Evolutionary conservation across 1,140 invertebrate genomes (phyloP), one percentile per base, ranked within the genome.

Genomic region (Panulirus ornatus): DNA sequence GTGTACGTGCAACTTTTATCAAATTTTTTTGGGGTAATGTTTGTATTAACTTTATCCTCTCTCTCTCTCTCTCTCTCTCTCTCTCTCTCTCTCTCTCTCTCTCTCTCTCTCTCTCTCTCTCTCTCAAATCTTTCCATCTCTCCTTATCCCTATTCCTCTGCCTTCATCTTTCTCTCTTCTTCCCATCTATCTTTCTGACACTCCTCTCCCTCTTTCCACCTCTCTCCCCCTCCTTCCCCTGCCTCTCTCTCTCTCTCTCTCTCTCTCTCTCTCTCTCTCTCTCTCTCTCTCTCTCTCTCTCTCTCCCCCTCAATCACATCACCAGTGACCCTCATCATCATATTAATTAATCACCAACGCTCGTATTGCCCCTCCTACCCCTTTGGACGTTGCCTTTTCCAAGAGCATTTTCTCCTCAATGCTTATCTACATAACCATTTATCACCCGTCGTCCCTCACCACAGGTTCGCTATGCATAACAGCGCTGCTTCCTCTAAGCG

Each of bases 231-330:
- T 44, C 40, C 30, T 42, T 38, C 40, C 11, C 36, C 38, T 51
- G 14, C n/a, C 3, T 2, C n/a, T 16, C 63, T 22, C 14, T 44
- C 36, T 51, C 27, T 58, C 40, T 54, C 36, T 42, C 19, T 82
- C 58, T n/a, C 79, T 27, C 6, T 58, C 22, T 42, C 34, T 36
- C 27, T 44, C 38, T 71, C 78, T 47, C 42, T 76, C 44, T 86
- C 84, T 78, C 84, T 76, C 73, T 58, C 73, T 58, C 84, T 78
- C 71, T 78, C 84, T 86, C 34, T 86, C 84, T 47, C 44, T 58
- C 73, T 86, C 73, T 82, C 76, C 34, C 78, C 47, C 76, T 71
- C 51, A 78, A 36, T 75, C 36, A n/a, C 44, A 30, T n/a, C 75
- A n/a, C 51, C 14, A 16, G 2, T 76, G 14, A 22, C 14, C 27